Conservation (phyloP, 2,797 vertebrate species). For the Cryptoprocta ferox region DNA sequence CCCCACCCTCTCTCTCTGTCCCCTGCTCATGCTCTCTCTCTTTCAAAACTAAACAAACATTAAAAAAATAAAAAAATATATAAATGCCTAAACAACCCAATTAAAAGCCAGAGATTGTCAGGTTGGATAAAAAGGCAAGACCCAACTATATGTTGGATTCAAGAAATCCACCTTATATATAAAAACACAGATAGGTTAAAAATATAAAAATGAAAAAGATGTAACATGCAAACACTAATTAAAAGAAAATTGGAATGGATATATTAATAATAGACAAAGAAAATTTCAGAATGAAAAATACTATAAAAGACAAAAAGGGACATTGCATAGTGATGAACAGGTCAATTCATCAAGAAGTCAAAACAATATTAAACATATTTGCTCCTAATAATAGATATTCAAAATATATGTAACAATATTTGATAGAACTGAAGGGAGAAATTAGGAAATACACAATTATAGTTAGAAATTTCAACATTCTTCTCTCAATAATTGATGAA, state of each 20-base stretch:
- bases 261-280: not conserved
- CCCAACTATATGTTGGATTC: not conserved
- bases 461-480: not conserved
- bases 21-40: no score
- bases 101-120: not conserved
- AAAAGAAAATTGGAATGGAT: not conserved
- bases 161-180: not conserved
- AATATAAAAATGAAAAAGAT: not conserved
- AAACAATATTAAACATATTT: not conserved
- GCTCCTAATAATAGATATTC: not conserved
- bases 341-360: constrained; percentile 7
- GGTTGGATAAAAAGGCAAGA: not conserved
- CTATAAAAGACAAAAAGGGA: not conserved
- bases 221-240: not conserved
- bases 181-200: not conserved
- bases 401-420: not conserved
- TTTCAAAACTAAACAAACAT: no score
- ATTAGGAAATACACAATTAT: not conserved
- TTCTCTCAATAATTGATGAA: not conserved
- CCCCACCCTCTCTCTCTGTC: no score
- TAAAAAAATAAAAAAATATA: no score
- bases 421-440: not conserved
- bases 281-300: not conserved
- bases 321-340: not conserved
- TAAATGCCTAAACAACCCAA: not conserved